Evolutionary conservation across 2,113 vertebrate genomes (phyloP).

Genomic region (Coreoperca whiteheadi): DNA sequence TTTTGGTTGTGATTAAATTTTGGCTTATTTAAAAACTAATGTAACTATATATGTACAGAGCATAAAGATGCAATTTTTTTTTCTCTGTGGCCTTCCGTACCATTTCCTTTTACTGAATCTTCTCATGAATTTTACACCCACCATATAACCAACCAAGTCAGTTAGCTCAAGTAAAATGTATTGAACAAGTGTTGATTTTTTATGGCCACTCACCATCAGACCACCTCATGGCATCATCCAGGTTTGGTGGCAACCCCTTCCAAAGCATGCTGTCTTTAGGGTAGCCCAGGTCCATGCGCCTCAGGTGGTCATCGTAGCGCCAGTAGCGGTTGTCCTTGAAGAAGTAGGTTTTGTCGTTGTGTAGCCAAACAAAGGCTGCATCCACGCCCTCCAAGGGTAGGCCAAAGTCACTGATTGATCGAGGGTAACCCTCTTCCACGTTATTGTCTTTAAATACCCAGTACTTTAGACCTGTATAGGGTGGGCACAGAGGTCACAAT

Average conservation of each 20-base stretch:
- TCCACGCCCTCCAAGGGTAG: conserved; percentile 91
- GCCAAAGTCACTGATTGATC: conserved; percentile 92
- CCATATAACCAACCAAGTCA: background rate
- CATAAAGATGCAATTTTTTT: background rate
- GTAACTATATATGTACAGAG: background rate
- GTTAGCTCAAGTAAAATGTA: background rate
- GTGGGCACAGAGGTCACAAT: conserved; percentile 40
- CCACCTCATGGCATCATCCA: conserved; percentile 96
- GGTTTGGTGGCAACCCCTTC: conserved; percentile 91
- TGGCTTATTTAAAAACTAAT: background rate
- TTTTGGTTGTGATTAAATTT: background rate
- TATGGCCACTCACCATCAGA: conserved; percentile 89
- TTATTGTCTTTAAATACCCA: conserved; percentile 99
- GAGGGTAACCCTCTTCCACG: conserved; percentile 94
- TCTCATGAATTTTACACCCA: background rate
- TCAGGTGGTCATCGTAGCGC: conserved; percentile 91
- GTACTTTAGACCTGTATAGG: conserved; percentile 90
- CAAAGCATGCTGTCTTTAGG: conserved; percentile 90
- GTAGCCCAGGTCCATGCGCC: conserved; percentile 92
- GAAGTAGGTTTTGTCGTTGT: conserved; percentile 97
- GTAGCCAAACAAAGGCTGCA: conserved; percentile 93
- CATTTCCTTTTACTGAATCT: background rate
- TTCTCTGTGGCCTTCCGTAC: background rate
- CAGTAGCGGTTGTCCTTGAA: conserved; percentile 95
- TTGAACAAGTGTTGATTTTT: background rate